Evolutionary conservation across 2,113 vertebrate genomes (phyloP).

Genomic region (Balaenoptera acutorostrata): DNA sequence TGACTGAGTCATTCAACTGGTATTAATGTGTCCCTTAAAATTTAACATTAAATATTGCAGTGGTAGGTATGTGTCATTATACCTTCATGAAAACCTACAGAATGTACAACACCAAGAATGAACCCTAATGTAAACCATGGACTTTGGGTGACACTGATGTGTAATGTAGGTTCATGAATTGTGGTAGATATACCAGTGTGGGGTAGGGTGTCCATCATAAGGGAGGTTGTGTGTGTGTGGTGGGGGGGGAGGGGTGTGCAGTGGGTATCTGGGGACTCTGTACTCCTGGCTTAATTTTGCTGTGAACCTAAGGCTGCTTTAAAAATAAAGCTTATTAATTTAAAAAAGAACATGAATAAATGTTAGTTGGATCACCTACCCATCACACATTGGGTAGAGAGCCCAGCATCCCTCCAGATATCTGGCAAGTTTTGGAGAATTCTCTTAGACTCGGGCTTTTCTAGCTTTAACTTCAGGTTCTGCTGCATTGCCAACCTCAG

Average conservation of each 20-base stretch:
- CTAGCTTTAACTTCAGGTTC: background rate
- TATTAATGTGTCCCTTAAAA: background rate
- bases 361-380: background rate
- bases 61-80: background rate
- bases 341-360: background rate
- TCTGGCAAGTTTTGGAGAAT: background rate
- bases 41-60: background rate
- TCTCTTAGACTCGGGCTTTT: background rate
- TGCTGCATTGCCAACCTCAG: background rate
- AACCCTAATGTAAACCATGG: background rate
- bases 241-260: no score
- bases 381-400: background rate
- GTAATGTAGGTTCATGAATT: background rate
- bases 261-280: background rate
- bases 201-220: background rate
- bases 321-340: background rate
- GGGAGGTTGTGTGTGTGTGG: background rate
- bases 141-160: background rate
- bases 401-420: accelerated
- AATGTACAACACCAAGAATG: background rate
- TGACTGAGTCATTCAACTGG: background rate
- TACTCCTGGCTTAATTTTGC: background rate
- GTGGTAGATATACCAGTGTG: background rate
- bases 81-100: background rate
- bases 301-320: background rate